Evolutionary conservation across 2,888 invertebrate species (phyloP).

Genomic region (Lapara coniferarum): DNA sequence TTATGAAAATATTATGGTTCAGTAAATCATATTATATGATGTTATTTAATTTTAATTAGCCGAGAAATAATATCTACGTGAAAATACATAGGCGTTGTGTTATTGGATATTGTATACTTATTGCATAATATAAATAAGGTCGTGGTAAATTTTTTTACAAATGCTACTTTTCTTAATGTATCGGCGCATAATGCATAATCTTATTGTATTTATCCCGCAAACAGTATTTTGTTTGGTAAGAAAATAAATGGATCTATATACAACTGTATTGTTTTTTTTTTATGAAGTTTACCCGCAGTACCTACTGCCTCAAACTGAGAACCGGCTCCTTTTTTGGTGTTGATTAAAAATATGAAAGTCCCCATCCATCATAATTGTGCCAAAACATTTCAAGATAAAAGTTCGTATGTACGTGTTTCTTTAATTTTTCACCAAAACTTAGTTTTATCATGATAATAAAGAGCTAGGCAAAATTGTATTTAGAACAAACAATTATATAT

Average conservation of each 20-base stretch:
- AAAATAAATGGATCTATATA: slow-evolving; percentile 1
- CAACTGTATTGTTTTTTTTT: not conserved
- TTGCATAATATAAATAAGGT: not conserved
- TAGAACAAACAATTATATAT: no score
- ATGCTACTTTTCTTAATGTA: not conserved
- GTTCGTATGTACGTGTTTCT: no score
- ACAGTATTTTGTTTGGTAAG: slow-evolving; percentile 6
- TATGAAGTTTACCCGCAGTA: not conserved
- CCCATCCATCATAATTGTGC: no score
- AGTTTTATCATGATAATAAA: no score
- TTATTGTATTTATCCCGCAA: slow-evolving; percentile 10
- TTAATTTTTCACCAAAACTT: no score
- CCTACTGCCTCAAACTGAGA: no score
- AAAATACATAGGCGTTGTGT: not conserved
- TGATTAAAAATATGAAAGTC: no score
- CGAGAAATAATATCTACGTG: not conserved
- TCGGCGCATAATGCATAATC: slow-evolving; percentile 1
- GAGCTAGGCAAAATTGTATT: no score
- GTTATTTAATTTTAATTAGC: not conserved
- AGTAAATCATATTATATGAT: not conserved
- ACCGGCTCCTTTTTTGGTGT: no score
- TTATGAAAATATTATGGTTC: no score
- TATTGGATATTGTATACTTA: not conserved
- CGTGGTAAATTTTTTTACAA: not conserved
- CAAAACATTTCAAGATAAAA: no score